Percentiles rank a stretch among this genome's conserved stretches.
Evolutionary conservation across 1,140 invertebrate species (phyloP).

Genomic region (Drosophila willistoni): DNA sequence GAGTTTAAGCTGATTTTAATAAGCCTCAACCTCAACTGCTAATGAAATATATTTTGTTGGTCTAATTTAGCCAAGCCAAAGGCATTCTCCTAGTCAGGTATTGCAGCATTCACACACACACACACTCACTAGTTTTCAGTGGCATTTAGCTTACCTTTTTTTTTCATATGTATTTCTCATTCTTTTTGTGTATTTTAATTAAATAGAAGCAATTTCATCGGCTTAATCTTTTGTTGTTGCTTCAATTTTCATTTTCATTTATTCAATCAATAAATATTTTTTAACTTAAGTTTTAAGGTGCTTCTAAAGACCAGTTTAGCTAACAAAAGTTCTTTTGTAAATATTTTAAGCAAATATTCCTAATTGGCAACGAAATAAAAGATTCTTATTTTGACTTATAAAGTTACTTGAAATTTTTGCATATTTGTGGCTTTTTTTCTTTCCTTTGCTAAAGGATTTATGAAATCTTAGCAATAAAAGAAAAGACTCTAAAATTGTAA

Average conservation of each 20-base stretch:
- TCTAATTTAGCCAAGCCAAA: not conserved
- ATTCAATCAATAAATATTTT: conserved; percentile 73
- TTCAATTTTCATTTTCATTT: conserved; percentile 56
- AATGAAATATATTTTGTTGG: not conserved
- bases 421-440: not conserved
- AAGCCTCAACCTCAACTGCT: not conserved
- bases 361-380: not conserved
- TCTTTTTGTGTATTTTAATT: conserved; percentile 68
- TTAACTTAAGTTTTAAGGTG: conserved; percentile 30
- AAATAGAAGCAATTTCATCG: conserved; percentile 42
- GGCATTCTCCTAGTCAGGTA: not conserved
- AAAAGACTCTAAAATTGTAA: too few species aligned
- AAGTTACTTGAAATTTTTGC: not conserved
- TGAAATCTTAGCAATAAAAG: too few species aligned
- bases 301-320: too few species aligned
- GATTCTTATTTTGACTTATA: not conserved
- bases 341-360: conserved; percentile 5
- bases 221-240: conserved; percentile 25
- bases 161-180: conserved; percentile 27
- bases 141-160: not conserved
- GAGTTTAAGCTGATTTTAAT: conserved; percentile 17
- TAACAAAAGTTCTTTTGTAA: conserved; percentile 24
- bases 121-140: not conserved
- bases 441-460: too few species aligned
- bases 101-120: not conserved